Base-by-base conservation (phyloP, 1,140 invertebrate genomes). In the Tetragonula clypearis region DNA sequence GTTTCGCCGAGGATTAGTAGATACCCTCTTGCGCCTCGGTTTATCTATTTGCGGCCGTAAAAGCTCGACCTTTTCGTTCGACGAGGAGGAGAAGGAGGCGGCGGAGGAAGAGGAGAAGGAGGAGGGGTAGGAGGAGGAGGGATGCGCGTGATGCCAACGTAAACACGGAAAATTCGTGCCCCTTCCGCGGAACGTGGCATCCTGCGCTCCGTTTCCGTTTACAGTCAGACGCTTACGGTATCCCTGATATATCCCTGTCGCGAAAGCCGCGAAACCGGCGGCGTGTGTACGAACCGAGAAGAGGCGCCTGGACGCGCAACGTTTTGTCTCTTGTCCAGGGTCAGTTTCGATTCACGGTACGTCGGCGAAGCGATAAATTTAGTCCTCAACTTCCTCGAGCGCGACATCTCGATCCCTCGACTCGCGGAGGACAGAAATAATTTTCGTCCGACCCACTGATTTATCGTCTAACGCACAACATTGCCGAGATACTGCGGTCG, bases 161-260 rank as follows among this genome's bases (percentile, higher is more conserved):
- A 86, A 88, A 89, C 87, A 89, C n/a, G 53, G 55, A 82, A 77
- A 88, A 88, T 73, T 88, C 49, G 73, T 90, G 53, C 56, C 65
- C 49, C 85, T 88, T 76, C 35, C 76, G 71, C 21, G 41, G 8
- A 55, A 12, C 19, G 23, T 26, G 6, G 49, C 74, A 69, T 23
- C 21, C 53, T 35, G 15, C 55, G 0, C 23, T 14, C 41, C 30
- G 41, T 35, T 49, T 73, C 60, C 72, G 74, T 77, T 84, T 80
- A 30, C 65, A 30, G n/a, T 62, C 26, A 30, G 11, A 17, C 65
- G 26, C 65, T n/a, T 49, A 49, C 41, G 41, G 41, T 49, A 49
- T 49, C 41, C 41, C 41, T 49, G 41, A 49, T 49, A 30, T 26
- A 66, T 66, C 26, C n/a, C 26, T 6, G 65, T 1, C 65, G 65